Conservation (phyloP, 2,113 vertebrate genomes). For the Manacus vitellinus region DNA sequence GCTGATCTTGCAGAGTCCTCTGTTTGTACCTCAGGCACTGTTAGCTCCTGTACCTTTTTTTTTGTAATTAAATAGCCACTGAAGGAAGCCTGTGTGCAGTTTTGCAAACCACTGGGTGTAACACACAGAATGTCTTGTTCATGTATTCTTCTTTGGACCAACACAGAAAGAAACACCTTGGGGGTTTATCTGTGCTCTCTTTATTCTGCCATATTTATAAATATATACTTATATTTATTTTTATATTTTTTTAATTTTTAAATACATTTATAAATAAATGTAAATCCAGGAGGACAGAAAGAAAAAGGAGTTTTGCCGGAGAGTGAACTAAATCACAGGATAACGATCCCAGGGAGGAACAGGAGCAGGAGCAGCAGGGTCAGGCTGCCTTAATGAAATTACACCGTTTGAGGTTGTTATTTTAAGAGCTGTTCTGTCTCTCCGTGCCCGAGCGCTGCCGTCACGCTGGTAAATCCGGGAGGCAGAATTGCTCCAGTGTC, state of each 20-base stretch:
- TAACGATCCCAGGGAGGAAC: background rate
- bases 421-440: background rate
- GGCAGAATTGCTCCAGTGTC: background rate
- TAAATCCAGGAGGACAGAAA: background rate
- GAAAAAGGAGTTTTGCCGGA: background rate
- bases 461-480: background rate
- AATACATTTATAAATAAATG: background rate
- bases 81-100: background rate
- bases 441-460: background rate
- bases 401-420: background rate
- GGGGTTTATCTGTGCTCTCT: background rate
- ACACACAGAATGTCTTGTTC: background rate
- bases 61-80: background rate
- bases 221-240: background rate
- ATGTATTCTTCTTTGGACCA: background rate
- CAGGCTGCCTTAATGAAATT: conserved; percentile 50
- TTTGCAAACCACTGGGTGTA: background rate
- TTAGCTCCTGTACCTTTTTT: background rate
- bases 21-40: background rate
- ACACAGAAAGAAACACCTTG: background rate
- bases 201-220: background rate
- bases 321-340: background rate
- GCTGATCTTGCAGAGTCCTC: background rate
- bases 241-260: too few relatives aligned
- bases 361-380: background rate